Evolutionary conservation across 2,888 invertebrate species (phyloP), one percentile per base, ranked within the genome.

Genomic region (Plemyria rubiginata): DNA sequence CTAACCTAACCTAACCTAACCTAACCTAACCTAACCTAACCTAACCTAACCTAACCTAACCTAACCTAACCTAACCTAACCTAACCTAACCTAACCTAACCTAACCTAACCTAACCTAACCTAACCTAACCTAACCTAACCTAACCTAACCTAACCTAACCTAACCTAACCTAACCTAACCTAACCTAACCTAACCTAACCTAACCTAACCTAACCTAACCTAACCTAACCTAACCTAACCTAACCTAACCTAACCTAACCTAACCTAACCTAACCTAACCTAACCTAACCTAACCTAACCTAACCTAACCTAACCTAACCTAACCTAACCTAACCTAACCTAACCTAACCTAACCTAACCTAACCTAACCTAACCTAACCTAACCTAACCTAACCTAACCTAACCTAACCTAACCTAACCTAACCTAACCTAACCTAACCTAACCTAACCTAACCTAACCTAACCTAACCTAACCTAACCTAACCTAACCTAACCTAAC

Each of bases 271-370:
- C 48, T 48, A 48, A 48, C 48, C 48, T 48, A 48, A 48, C 48
- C 48, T 48, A 48, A 48, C 48, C 48, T 48, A 48, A 48, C 48
- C 48, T 48, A 48, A 48, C 48, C 48, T 48, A 48, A 48, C 48
- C 48, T 48, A 48, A 48, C 48, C 48, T 48, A 48, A 48, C 48
- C 48, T 48, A 48, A 48, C 48, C 48, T 48, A 48, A 48, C 48
- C 48, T 48, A 48, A 48, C 48, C 48, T 48, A 48, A 48, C 48
- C 48, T 48, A 48, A 50, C 50, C 50, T 50, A 50, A 50, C 50
- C 50, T 50, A 50, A 50, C 50, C 50, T 50, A 50, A 50, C 50
- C 50, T 50, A 50, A 50, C 50, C 50, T 50, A 50, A 50, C 50
- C 50, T 50, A 50, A 50, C 50, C 50, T 50, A 50, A 50, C 50